Percentiles rank a stretch among this genome's conserved stretches.
Conservation (phyloP, 1,140 invertebrate species). For the Pararge aegeria region DNA sequence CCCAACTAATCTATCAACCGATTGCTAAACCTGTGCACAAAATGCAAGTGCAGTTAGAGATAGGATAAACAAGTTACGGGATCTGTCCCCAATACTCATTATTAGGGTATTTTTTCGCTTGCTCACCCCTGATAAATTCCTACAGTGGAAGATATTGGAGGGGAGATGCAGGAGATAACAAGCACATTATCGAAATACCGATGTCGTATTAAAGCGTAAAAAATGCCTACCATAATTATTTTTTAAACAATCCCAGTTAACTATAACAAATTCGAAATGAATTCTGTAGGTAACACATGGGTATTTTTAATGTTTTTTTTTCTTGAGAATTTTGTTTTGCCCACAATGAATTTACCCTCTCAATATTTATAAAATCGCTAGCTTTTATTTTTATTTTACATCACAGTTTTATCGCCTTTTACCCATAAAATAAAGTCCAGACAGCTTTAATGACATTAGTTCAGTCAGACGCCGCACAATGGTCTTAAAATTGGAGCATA, state of each 20-base stretch:
- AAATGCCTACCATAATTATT: slow-evolving; percentile 9
- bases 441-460: neutral
- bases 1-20: slow-evolving; percentile 26
- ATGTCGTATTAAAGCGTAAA: slow-evolving; percentile 38
- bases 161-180: slow-evolving; percentile 68
- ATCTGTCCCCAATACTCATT: slow-evolving; percentile 55
- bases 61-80: slow-evolving; percentile 35
- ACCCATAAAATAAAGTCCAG: neutral
- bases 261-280: too few relatives aligned
- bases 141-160: slow-evolving; percentile 32
- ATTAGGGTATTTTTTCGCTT: slow-evolving; percentile 69
- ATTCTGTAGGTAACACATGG: too few relatives aligned
- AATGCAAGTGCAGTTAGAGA: slow-evolving; percentile 27
- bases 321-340: too few relatives aligned
- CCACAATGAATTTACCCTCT: too few relatives aligned
- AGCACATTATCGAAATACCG: slow-evolving; percentile 70
- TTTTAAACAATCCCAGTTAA: too few relatives aligned
- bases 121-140: slow-evolving; percentile 67
- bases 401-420: neutral
- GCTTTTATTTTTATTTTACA: neutral
- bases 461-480: neutral
- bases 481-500: neutral
- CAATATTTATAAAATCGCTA: neutral
- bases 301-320: too few relatives aligned
- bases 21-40: slow-evolving; percentile 12